phyloP scores from a whole-genome alignment of 1,140 invertebrate species.

The Muscidifurax raptorellus region DNA sequence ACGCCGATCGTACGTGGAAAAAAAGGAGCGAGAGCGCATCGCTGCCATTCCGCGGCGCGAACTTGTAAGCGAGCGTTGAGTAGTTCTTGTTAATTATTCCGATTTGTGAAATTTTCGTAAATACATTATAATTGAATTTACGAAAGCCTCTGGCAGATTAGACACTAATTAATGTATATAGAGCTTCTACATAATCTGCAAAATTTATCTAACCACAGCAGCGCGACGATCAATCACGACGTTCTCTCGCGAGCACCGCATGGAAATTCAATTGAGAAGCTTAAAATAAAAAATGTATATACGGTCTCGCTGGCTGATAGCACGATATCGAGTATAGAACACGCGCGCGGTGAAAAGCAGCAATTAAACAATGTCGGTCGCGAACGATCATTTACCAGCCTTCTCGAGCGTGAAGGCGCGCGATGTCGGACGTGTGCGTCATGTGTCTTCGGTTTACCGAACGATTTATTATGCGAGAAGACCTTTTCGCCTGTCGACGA shows the following conservation, averaged over 20 bases:
- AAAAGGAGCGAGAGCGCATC: background rate
- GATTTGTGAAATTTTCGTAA: background rate
- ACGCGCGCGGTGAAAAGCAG: constrained; percentile 31
- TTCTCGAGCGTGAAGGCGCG: constrained; percentile 43
- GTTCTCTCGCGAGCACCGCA: background rate
- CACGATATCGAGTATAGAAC: background rate
- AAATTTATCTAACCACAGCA: background rate
- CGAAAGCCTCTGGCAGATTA: too few relatives aligned
- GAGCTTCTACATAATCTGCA: too few relatives aligned
- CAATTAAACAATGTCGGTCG: constrained; percentile 53
- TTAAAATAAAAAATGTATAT: background rate
- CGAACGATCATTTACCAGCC: constrained; percentile 41
- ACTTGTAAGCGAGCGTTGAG: background rate
- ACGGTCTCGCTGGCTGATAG: too few relatives aligned
- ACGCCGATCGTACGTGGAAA: background rate
- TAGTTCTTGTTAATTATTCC: background rate
- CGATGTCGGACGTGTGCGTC: constrained; percentile 34
- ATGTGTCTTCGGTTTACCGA: constrained; percentile 57
- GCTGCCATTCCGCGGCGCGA: too few relatives aligned
- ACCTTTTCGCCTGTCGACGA: constrained; percentile 28
- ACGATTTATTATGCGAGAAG: constrained; percentile 62
- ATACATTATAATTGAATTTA: too few relatives aligned
- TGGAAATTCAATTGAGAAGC: background rate
- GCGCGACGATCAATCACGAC: background rate
- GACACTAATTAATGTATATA: too few relatives aligned